These are phyloP conservation scores for Catostomus latipinnis DNA, from an alignment of 2,797 vertebrate species.

Conservation along the genomic window DNA sequence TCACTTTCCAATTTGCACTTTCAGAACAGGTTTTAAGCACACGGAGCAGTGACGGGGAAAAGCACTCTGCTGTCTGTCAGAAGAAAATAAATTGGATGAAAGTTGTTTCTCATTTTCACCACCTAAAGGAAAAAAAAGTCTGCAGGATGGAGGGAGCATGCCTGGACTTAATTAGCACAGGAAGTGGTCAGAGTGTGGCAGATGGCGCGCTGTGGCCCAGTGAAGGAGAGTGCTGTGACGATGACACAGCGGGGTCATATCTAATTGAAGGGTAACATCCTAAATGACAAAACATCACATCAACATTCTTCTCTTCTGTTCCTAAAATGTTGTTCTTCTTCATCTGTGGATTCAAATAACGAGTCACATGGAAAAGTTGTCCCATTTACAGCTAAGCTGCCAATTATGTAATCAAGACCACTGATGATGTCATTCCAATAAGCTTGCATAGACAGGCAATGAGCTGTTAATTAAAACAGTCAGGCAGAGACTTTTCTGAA, in stretches of 20 bases:
- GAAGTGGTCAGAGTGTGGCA: constrained; percentile 58
- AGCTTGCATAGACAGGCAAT: neutral
- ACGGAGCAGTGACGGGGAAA: constrained; percentile 31
- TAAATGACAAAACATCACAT: neutral
- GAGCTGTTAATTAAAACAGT: too few species aligned
- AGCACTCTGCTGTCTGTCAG: constrained; percentile 51
- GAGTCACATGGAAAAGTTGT: neutral
- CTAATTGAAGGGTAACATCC: constrained; percentile 53
- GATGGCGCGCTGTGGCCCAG: constrained; percentile 51
- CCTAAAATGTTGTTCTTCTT: neutral
- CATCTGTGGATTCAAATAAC: neutral
- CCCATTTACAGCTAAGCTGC: constrained; percentile 13
- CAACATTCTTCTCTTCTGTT: neutral
- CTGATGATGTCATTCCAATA: neutral
- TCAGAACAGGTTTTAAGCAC: constrained; percentile 51
- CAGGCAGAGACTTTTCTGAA: too few species aligned
- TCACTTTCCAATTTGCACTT: constrained; percentile 59
- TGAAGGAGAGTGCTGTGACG: constrained; percentile 17
- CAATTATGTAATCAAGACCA: neutral
- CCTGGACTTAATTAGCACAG: constrained; percentile 64
- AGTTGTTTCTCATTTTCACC: constrained; percentile 58
- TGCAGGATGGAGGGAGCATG: constrained; percentile 44
- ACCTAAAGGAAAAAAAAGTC: constrained; percentile 47
- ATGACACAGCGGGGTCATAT: constrained; percentile 39
- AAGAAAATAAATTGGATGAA: constrained; percentile 61